These are phyloP conservation scores for Megaceryle torquata DNA, from an alignment of 2,113 vertebrate genomes.

Conservation along the genomic window DNA sequence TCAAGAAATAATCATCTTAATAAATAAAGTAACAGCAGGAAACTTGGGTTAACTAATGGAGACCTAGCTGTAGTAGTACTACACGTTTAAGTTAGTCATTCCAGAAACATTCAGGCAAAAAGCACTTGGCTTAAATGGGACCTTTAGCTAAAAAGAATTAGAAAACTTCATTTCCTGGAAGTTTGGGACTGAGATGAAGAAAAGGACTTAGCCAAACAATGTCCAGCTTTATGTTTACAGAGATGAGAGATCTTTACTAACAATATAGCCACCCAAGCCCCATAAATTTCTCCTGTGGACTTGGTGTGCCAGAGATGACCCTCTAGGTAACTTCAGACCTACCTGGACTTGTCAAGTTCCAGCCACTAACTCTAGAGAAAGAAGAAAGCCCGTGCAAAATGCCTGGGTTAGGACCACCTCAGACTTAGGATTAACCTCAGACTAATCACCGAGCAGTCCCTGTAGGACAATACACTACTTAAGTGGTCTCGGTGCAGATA, in stretches of 20 bases:
- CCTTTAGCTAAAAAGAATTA: neutral
- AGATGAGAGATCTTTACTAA: neutral
- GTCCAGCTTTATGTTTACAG: neutral
- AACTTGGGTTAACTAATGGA: neutral
- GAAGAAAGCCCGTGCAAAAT: neutral
- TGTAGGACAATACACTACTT: neutral
- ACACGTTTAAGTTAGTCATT: neutral
- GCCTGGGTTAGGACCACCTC: neutral
- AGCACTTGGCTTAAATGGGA: neutral
- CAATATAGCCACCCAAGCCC: neutral
- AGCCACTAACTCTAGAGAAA: neutral
- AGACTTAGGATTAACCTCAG: neutral
- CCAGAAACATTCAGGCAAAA: constrained; percentile 8
- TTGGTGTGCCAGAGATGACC: neutral
- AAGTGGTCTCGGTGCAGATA: neutral
- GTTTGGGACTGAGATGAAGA: neutral
- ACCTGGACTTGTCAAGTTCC: neutral
- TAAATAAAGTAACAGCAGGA: neutral
- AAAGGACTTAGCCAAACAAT: neutral
- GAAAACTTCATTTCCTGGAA: neutral
- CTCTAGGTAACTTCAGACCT: neutral
- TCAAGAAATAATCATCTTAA: constrained; percentile 39
- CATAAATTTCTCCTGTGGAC: neutral
- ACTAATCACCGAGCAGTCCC: neutral
- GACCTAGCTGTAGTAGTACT: neutral